phyloP scores from a whole-genome alignment of 1,140 invertebrate species.

The Drosophila hydei region DNA sequence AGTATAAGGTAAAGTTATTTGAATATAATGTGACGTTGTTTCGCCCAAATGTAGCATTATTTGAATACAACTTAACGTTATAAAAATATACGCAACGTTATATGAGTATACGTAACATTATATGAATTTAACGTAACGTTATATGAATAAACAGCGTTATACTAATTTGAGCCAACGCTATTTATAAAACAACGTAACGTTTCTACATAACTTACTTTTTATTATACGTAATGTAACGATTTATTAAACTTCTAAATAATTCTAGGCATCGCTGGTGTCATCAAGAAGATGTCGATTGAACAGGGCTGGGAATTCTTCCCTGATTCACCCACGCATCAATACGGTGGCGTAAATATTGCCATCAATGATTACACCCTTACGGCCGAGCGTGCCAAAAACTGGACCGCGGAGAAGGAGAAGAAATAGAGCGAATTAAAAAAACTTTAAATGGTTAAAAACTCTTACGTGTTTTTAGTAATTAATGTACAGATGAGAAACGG shows the following conservation, averaged over 20 bases:
- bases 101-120: slow-evolving; percentile 1
- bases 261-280: slow-evolving; percentile 84
- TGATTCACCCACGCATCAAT: slow-evolving; percentile 48
- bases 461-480: slow-evolving; percentile 20
- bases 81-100: slow-evolving; percentile 15
- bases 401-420: slow-evolving; percentile 61
- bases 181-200: too few relatives aligned
- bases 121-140: slow-evolving; percentile 16
- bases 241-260: too few relatives aligned
- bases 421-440: not conserved
- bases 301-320: slow-evolving; percentile 85
- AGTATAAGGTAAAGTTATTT: too few relatives aligned
- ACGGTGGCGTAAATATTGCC: slow-evolving; percentile 59
- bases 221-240: slow-evolving; percentile 4
- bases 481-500: slow-evolving; percentile 12
- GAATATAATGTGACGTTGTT: too few relatives aligned
- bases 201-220: too few relatives aligned
- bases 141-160: not conserved
- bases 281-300: slow-evolving; percentile 86
- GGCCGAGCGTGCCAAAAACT: slow-evolving; percentile 72
- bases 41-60: too few relatives aligned
- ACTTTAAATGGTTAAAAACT: not conserved
- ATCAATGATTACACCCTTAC: slow-evolving; percentile 83
- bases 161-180: too few relatives aligned
- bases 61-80: too few relatives aligned